Evolutionary conservation across 2,888 invertebrate species (phyloP).

Genomic region (Erebia epiphron): DNA sequence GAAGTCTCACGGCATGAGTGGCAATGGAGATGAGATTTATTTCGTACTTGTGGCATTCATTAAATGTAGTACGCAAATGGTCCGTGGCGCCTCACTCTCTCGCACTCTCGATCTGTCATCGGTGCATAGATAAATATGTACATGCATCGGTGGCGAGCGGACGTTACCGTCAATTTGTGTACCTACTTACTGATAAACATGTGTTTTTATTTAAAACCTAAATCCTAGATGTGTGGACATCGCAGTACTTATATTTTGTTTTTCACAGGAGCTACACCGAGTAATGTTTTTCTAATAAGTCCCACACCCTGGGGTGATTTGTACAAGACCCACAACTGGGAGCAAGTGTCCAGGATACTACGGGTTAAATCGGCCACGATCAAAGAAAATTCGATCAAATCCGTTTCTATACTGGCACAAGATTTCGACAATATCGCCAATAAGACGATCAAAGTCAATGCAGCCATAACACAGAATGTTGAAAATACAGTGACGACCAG

Average conservation of each 20-base stretch:
- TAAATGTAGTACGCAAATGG: too few species aligned
- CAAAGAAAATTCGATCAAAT: constrained; percentile 49
- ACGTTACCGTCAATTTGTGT: too few species aligned
- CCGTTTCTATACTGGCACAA: constrained; percentile 55
- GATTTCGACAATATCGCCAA: constrained; percentile 64
- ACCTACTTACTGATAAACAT: too few species aligned
- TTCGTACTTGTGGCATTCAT: too few species aligned
- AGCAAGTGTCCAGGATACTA: constrained; percentile 56
- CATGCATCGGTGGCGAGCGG: too few species aligned
- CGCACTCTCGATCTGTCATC: too few species aligned
- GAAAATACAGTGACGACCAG: constrained; percentile 62
- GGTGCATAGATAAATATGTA: too few species aligned
- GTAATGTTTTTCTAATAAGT: constrained; percentile 55
- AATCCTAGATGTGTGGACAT: too few species aligned
- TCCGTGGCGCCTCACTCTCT: too few species aligned
- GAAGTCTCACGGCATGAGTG: background rate
- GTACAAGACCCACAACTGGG: constrained; percentile 62
- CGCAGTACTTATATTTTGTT: too few species aligned
- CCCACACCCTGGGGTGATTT: constrained; percentile 73
- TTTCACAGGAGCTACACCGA: constrained; percentile 49
- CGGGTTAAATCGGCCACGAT: constrained; percentile 48
- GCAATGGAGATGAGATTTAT: too few species aligned
- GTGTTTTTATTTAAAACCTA: too few species aligned
- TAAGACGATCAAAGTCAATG: constrained; percentile 63
- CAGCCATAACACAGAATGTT: constrained; percentile 63